These are phyloP conservation scores for Piprites chloris DNA, from an alignment of 2,113 vertebrate species.

Conservation along the genomic window DNA sequence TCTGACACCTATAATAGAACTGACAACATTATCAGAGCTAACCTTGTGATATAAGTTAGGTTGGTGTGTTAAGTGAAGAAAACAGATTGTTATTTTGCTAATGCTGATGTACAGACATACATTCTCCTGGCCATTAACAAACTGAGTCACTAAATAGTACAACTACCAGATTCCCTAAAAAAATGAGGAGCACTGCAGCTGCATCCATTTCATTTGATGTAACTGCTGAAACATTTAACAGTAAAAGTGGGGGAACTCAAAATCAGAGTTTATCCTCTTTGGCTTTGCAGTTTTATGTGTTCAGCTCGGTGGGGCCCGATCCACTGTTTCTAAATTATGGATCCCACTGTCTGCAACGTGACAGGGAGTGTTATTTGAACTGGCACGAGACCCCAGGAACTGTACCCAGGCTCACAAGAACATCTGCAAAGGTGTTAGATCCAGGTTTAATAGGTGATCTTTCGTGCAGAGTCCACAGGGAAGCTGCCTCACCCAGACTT, in stretches of 20 bases:
- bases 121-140: background rate
- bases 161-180: background rate
- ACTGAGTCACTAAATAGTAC: background rate
- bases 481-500: background rate
- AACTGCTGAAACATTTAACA: background rate
- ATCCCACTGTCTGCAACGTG: background rate
- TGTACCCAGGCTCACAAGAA: background rate
- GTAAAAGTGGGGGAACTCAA: background rate
- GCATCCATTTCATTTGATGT: background rate
- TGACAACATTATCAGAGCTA: accelerated
- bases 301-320: background rate
- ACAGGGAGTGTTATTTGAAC: background rate
- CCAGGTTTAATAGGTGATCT: background rate
- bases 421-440: background rate
- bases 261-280: background rate
- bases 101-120: background rate
- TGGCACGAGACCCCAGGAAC: background rate
- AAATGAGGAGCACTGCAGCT: background rate
- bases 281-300: background rate
- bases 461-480: background rate
- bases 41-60: background rate
- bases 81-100: background rate
- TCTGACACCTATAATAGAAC: background rate
- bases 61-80: background rate
- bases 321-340: background rate